Evolutionary conservation across 2,888 invertebrate species (phyloP), one percentile per base, ranked within the genome.

Genomic region (Zygothrica quintamaculata): DNA sequence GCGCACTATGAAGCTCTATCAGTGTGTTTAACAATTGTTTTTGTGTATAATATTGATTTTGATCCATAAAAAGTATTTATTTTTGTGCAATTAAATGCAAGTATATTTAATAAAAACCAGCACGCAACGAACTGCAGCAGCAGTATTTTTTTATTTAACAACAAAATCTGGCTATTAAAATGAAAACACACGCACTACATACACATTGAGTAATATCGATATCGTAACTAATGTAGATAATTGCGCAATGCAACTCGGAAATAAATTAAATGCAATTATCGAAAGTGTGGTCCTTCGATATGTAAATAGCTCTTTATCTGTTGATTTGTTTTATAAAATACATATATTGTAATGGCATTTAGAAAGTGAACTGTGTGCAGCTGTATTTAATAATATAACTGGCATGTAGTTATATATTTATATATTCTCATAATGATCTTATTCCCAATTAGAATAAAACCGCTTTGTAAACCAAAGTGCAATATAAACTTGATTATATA

Each of bases 171-270:
- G 34, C 42, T 47, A 58, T 31, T 75, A 71, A 71, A 71, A 75
- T 25, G 75, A 71, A 71, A 74, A 71, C 71, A 71, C 71, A 75
- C 58, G 58, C 65, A 74, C 71, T 58, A 71, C 71, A 74, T 71
- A 71, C 71, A 71, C 71, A 71, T 71, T 71, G 71, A 36, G 42
- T 64, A 71, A 64, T 74, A 71, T 71, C 71, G 71, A 48, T 74
- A 64, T 33, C 44, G 56, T 70, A 64, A 71, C 57, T 71, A 74
- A 47, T 9, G 50, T 37, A 4, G 48, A 52, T 70, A 53, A 9
- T n/a, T 31, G 0, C 1, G 5, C 3, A 74, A 52, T 53, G 9
- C 70, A 74, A 29, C 75, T 31, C 74, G 64, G 46, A 2, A 7
- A 9, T 9, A 9, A 15, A 33, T 5, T 11, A 9, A 3, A 11